Percentiles rank a stretch among this genome's conserved stretches.
Evolutionary conservation across 2,113 vertebrate genomes (phyloP).

Genomic region (human (Homo sapiens)): GRCh38 chr2:37515501-37516000

Average conservation of each 20-base stretch:
- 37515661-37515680: conserved; percentile 1
- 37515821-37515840: not conserved
- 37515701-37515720: not conserved
- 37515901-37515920: not conserved
- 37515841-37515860: not conserved
- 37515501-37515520: not conserved
- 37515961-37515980: not conserved
- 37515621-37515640: not conserved
- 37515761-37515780: not conserved
- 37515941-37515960: not conserved
- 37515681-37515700: not conserved
- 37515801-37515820: not conserved
- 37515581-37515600: not conserved
- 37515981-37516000: not conserved
- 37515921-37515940: not conserved
- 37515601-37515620: not conserved
- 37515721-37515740: not conserved
- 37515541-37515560: not conserved
- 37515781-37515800: not conserved
- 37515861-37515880: not conserved
- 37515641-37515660: not conserved
- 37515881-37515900: not conserved
- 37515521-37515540: not conserved
- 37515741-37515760: not conserved
- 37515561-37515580: not conserved